Percentiles rank a stretch among this genome's conserved stretches.
Evolutionary conservation across 1,140 invertebrate genomes (phyloP).

Genomic region (Drosophila chauvacae): DNA sequence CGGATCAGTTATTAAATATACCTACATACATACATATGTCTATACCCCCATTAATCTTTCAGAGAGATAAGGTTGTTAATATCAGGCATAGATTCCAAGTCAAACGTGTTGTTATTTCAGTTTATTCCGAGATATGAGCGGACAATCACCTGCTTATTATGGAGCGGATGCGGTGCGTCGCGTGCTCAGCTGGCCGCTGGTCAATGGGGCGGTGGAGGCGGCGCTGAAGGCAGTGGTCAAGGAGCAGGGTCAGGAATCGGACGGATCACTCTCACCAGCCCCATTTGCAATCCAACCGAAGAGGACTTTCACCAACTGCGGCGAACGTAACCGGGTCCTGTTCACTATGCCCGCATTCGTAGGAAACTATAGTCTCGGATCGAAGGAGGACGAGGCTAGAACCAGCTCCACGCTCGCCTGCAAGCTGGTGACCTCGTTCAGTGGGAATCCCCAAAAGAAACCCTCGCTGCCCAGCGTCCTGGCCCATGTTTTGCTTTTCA

Average conservation of each 20-base stretch:
- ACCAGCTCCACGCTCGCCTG: conserved; percentile 84
- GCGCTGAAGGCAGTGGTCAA: conserved; percentile 54
- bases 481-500: conserved; percentile 85
- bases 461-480: conserved; percentile 83
- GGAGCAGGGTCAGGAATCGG: too few species aligned
- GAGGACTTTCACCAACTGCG: conserved; percentile 33
- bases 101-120: background rate
- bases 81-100: background rate
- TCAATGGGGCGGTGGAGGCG: conserved; percentile 67
- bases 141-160: conserved; percentile 32
- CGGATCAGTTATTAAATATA: background rate
- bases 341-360: conserved; percentile 85
- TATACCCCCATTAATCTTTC: background rate
- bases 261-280: too few species aligned
- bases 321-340: conserved; percentile 46
- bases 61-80: background rate
- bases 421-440: conserved; percentile 85
- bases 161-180: conserved; percentile 50
- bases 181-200: conserved; percentile 63
- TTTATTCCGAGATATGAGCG: conserved; percentile 22
- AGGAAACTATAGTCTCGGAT: conserved; percentile 64
- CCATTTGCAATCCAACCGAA: conserved; percentile 48
- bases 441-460: conserved; percentile 68
- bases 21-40: background rate
- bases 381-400: background rate